phyloP scores from a whole-genome alignment of 2,888 invertebrate species.

The Hipparchia semele region DNA sequence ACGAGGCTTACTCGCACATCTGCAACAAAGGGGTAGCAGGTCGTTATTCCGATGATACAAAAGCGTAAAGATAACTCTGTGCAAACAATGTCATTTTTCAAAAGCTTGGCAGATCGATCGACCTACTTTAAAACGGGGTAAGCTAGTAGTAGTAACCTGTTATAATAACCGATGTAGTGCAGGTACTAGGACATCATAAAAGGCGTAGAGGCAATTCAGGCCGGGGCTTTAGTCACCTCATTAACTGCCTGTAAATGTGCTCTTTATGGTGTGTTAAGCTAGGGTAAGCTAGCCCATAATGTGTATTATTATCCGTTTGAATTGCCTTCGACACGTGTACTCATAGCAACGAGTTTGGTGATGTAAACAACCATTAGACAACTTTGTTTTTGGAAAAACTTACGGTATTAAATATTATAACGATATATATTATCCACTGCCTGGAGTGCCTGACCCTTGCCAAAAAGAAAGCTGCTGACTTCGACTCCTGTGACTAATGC shows the following conservation, averaged over 20 bases:
- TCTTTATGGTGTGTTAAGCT: not conserved
- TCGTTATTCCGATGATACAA: conserved; percentile 2
- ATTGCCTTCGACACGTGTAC: too few species aligned
- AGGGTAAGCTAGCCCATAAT: not conserved
- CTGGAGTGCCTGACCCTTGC: too few species aligned
- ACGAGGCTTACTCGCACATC: not conserved
- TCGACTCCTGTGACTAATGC: too few species aligned
- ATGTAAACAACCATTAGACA: too few species aligned
- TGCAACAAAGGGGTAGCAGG: not conserved
- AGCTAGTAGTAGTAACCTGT: not conserved
- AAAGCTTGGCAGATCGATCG: conserved; percentile 37
- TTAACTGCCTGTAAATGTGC: conserved; percentile 5
- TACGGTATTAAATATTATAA: too few species aligned
- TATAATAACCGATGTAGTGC: not conserved
- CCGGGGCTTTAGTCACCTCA: not conserved
- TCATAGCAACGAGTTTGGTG: too few species aligned
- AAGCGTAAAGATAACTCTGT: conserved; percentile 1
- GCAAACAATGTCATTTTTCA: conserved; percentile 34
- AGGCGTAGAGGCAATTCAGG: conserved; percentile 1
- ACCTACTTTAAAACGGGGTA: conserved; percentile 30
- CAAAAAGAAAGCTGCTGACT: too few species aligned
- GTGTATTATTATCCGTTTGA: too few species aligned
- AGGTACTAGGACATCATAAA: conserved; percentile 14
- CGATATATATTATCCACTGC: too few species aligned
- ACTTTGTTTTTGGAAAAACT: too few species aligned